Evolutionary conservation across 2,113 vertebrate genomes (phyloP).

Genomic region (Platysteira castanea): DNA sequence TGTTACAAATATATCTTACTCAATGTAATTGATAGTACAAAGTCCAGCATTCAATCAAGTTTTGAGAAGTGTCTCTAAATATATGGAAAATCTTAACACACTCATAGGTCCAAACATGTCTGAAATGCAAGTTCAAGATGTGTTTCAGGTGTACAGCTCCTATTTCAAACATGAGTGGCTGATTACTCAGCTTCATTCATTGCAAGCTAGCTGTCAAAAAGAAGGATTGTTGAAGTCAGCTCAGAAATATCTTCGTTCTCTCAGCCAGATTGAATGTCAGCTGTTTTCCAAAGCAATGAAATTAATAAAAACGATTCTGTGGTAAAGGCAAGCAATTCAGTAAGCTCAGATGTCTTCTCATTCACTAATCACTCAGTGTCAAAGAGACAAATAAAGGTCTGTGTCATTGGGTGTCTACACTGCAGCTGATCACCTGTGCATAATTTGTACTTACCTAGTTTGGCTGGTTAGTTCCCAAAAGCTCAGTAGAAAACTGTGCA

Average conservation of each 20-base stretch:
- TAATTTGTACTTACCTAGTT: not conserved
- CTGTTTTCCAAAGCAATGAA: not conserved
- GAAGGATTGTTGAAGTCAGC: slow-evolving; percentile 8
- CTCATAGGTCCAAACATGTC: not conserved
- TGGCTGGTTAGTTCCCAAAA: not conserved
- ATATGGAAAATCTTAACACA: not conserved
- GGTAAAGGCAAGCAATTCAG: not conserved
- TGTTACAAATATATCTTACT: not conserved
- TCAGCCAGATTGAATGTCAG: slow-evolving; percentile 10
- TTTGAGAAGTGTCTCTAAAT: not conserved
- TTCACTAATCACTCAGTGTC: not conserved
- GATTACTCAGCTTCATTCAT: slow-evolving; percentile 32
- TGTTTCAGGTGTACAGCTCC: not conserved
- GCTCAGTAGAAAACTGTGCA: not conserved
- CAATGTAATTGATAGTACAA: not conserved
- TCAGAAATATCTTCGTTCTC: slow-evolving; percentile 26
- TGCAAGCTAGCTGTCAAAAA: slow-evolving; percentile 27
- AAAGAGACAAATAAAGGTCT: not conserved
- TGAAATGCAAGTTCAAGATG: not conserved
- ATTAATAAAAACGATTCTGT: slow-evolving; percentile 11
- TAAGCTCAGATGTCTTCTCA: not conserved
- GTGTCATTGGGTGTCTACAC: rapidly evolving
- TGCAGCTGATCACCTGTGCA: rapidly evolving
- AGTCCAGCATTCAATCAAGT: not conserved
- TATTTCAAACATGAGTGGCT: slow-evolving; percentile 16